Base-by-base conservation (phyloP, 2,888 invertebrate species). In the Nomada flava region DNA sequence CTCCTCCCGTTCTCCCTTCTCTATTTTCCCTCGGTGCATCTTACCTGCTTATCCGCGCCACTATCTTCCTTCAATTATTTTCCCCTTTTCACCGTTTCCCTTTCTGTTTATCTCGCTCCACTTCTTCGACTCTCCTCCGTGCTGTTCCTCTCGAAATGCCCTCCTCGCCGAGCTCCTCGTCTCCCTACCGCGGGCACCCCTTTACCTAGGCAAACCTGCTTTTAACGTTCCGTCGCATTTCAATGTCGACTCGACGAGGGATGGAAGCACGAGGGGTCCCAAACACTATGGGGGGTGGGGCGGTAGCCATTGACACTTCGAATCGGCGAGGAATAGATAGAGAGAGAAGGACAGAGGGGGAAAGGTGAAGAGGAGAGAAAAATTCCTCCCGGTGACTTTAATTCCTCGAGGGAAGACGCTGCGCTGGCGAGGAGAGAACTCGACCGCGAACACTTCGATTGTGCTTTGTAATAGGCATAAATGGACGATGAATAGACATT, bases 151-250 rank as follows among this genome's bases (percentile, higher is more conserved):
- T 18, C 18, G 42, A 3, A 18, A 20, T 47, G 29, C 44, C 44
- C 36, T 50, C 36, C 36, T 20, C 20, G 53, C 42, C 15, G 18
- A 59, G 20, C 42, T 15, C 52, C 60, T 23, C 62, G 55, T 50
- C 13, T 2, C 36, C 29, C 50, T 15, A 2, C 36, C 5, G 36
- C 36, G 36, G 29, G 9, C 2, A 62, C 26, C 70, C n/a, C 55
- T 23, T 23, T 36, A 20, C 67, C 67, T 60, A 36, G 62, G 26
- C 73, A 71, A 76, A 76, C 70, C 76, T 60, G 78, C 79, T 87
- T 75, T 82, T 71, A 86, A 85, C 83, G 83, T 82, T 76, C 79
- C 80, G 79, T 73, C 76, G 79, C 79, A 59, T 83, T 79, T 85
- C 88, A 83, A 88, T 82, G 85, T 82, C 76, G 83, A 52, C 26